phyloP scores from a whole-genome alignment of 2,113 vertebrate species.

The Prionailurus bengalensis region DNA sequence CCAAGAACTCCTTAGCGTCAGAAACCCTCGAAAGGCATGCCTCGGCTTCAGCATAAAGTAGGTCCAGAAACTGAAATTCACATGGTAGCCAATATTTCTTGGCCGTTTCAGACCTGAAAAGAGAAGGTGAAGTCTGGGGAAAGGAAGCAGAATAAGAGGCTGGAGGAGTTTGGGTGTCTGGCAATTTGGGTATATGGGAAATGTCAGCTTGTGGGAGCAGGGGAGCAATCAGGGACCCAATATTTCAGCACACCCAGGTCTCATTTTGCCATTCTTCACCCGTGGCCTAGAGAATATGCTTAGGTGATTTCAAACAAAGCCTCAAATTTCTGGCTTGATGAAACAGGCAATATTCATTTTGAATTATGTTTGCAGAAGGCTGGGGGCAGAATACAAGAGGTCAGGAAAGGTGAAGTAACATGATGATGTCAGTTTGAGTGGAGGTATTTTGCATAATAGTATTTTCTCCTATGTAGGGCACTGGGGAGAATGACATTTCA shows the following conservation, averaged over 20 bases:
- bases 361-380: conserved; percentile 72
- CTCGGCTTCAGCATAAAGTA: background rate
- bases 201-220: background rate
- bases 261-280: conserved; percentile 49
- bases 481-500: conserved; percentile 67
- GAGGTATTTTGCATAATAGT: conserved; percentile 73
- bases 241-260: background rate
- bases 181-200: background rate
- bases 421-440: conserved; percentile 58
- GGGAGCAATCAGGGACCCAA: background rate
- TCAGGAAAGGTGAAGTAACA: conserved; percentile 34
- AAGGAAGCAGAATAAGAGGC: background rate
- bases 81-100: background rate
- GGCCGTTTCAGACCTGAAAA: background rate
- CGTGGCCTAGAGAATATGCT: conserved; percentile 30
- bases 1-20: background rate
- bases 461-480: conserved; percentile 57
- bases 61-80: background rate
- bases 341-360: conserved; percentile 68
- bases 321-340: conserved; percentile 65
- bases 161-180: background rate
- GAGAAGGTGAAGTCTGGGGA: background rate
- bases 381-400: conserved; percentile 10
- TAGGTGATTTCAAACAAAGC: conserved; percentile 63
- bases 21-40: background rate